Evolutionary conservation across 2,113 vertebrate species (phyloP).

Genomic region (Callipepla californica): DNA sequence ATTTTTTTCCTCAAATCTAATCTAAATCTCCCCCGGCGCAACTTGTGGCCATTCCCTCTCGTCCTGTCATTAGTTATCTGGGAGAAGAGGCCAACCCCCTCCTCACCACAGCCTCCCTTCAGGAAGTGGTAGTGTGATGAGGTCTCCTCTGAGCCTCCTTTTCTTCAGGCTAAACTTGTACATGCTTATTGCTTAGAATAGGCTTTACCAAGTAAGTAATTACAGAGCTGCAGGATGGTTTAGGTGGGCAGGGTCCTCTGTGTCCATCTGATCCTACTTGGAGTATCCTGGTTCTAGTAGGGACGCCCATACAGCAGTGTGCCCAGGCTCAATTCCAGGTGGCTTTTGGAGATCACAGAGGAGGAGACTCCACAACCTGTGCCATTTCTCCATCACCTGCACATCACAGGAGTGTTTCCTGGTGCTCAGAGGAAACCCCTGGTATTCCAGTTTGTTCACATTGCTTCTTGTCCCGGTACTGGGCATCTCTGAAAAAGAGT

Average conservation of each 20-base stretch:
- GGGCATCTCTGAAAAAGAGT: neutral
- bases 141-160: no score
- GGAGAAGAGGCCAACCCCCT: no score
- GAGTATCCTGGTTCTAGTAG: neutral
- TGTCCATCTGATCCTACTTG: neutral
- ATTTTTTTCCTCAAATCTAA: no score
- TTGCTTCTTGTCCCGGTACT: neutral
- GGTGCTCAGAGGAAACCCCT: neutral
- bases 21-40: no score
- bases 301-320: no score
- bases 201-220: neutral
- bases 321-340: neutral
- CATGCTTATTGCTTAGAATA: neutral
- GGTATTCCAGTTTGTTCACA: neutral
- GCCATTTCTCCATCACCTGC: neutral
- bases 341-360: neutral
- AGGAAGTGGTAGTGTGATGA: no score
- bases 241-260: neutral
- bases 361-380: neutral
- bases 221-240: neutral
- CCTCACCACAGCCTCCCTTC: no score
- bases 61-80: no score
- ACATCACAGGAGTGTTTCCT: neutral
- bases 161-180: no score
- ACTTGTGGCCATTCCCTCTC: no score